Base-by-base conservation (phyloP, 2,113 vertebrate species). In the Hylia prasina region DNA sequence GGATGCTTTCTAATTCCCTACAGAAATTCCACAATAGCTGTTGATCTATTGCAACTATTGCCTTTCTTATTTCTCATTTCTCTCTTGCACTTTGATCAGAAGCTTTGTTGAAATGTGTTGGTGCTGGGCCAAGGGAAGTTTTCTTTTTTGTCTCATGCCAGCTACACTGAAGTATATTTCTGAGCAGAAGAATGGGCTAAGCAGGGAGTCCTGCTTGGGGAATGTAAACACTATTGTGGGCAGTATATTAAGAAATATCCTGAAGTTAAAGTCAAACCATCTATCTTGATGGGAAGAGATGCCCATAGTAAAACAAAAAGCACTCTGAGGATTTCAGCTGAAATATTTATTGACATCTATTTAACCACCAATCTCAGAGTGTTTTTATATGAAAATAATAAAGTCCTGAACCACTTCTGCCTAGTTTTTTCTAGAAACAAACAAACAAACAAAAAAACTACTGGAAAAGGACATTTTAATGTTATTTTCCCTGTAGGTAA, bases 71-170 rank as follows among this genome's bases (percentile, higher is more conserved):
- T 87, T 89, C 58, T 78, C 88, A 57, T 95, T 96, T 93, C 70
- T 95, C 53, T 90, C 85, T 93, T 80, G 68, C 60, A 76, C 73
- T 91, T 95, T 96, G 90, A 87, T 94, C 96, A 91, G 58, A 70
- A 92, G 73, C 30, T 78, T 42, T 86, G 95, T 80, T 94, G 73
- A 97, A 95, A 97, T 90, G 37, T 54, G 56, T 70, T 97, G 89
- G 64, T 94, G 82, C 69, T 79, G 68, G 37, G 88, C 94, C 94
- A 97, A 91, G 60, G 61, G 82, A 91, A 83, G 66, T 89, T 95
- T 94, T 94, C 58, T 80, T 91, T 95, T 93, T 95, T 88, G 87
- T 95, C 76, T 93, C 72, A 71, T 91, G 85, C 93, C 96, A 97
- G 68, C 68, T 78, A 66, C 30, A 18, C 64, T 91, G 54, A 90